Base-by-base conservation (phyloP, 2,888 invertebrate species). In the Platycheirus rosarum region DNA sequence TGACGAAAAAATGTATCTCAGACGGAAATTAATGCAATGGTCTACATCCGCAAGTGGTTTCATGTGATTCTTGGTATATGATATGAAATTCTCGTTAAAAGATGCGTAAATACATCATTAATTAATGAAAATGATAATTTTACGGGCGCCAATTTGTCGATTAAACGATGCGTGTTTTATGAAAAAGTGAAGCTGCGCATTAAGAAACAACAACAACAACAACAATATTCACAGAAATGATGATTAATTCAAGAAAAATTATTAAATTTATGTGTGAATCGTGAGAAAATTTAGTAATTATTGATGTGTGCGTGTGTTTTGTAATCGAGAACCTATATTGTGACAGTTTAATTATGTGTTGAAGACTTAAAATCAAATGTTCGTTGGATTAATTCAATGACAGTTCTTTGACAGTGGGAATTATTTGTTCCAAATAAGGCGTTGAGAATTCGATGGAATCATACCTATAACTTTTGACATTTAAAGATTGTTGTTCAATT, bases 101-200 rank as follows among this genome's bases (percentile, higher is more conserved):
- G 35, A 23, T 13, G 35, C 23, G 23, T 53, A 1, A 37, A 23
- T 20, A 51, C 35, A 60, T 60, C 74, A 49, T 66, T 40, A n/a
- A 29, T 48, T 20, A 65, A 48, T 65, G 26, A 37, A 69, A 26
- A 35, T n/a, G n/a, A n/a, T n/a, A 14, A 48, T 44, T 8, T 18
- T 70, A 49, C 23, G 40, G 29, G n/a, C 20, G 35, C n/a, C 16
- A 23, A 20, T 7, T 35, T 32, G 4, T 40, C 44, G 13, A 44
- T 76, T 51, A 53, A 55, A 53, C 46, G 35, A 69, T 62, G 75
- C 51, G 60, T 62, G 51, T 6, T n/a, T n/a, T 68, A 20, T 29
- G 65, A 40, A 32, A 18, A 4, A 4, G 9, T 16, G 44, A 62
- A 51, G 51, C 32, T 53, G 44, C 44, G 23, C 29, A 62, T 32